phyloP scores from a whole-genome alignment of 2,888 invertebrate genomes.

The Blastobasis lacticolella region DNA sequence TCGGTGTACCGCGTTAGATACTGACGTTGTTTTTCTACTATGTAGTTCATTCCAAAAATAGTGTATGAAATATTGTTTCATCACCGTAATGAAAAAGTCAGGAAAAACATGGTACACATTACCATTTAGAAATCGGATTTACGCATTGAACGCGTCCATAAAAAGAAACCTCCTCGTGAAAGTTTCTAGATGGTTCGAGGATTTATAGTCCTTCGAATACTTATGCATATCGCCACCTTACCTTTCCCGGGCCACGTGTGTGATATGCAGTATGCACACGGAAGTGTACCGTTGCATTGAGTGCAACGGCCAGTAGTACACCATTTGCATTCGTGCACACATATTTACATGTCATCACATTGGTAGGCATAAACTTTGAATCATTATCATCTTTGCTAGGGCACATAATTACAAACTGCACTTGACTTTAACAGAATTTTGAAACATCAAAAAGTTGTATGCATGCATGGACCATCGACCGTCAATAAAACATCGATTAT shows the following conservation, averaged over 20 bases:
- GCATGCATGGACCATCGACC: conserved; percentile 20
- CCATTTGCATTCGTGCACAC: conserved; percentile 39
- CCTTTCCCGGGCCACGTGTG: conserved; percentile 42
- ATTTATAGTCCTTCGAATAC: conserved; percentile 43
- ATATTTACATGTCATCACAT: conserved; percentile 44
- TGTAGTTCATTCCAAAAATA: no score
- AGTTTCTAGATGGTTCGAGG: conserved; percentile 28
- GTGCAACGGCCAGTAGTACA: conserved; percentile 51
- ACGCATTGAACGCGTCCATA: neutral
- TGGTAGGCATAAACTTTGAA: conserved; percentile 44
- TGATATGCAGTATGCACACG: conserved; percentile 36
- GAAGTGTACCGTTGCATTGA: conserved; percentile 56
- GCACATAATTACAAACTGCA: conserved; percentile 56
- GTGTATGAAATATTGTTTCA: no score
- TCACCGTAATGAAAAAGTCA: no score
- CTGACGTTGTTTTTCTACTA: no score
- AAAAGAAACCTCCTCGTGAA: conserved; percentile 19
- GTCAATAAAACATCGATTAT: conserved; percentile 10
- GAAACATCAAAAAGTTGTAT: conserved; percentile 11
- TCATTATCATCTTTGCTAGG: conserved; percentile 21
- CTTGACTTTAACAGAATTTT: conserved; percentile 40
- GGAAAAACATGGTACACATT: no score
- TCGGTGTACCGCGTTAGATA: no score
- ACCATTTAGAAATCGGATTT: no score
- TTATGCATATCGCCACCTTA: conserved; percentile 34